Base-by-base conservation (phyloP, 2,797 vertebrate genomes). In the Xenentodon cancila region DNA sequence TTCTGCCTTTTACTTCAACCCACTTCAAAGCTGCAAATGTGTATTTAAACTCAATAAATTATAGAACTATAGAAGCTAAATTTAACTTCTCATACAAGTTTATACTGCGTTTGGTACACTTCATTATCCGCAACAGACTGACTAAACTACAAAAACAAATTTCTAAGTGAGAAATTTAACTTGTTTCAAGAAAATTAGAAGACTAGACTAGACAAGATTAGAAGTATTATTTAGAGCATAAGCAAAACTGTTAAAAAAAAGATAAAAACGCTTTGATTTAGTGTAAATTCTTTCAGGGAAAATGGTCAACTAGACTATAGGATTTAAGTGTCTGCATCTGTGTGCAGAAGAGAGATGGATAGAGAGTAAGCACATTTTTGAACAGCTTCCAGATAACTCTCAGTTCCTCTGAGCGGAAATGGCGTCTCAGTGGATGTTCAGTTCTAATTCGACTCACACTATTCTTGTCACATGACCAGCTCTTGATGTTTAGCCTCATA, bases 331-430 rank as follows among this genome's bases (percentile, higher is more conserved):
- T 58, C 59, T 68, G 40, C 61, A 56, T 71, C 59, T 70, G 64
- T 71, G 46, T 58, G 53, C 61, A 53, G 30, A 19, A 57, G 46
- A 54, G 7, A 56, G 50, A 48, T 22, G 37, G 53, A 48, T 50
- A 15, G 9, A 25, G 32, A 53, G 50, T 67, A 55, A 67, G 50
- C 62, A 73, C 75, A 85, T 85, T 75, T 76, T 82, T 92, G 82
- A 84, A 50, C 57, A 30, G 59, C 59, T 67, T 84, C 88, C 88
- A 90, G 62, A 66, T 47, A 82, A 44, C 70, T 75, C 68, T 79
- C 45, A 71, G 78, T 83, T 90, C 83, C 76, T 75, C 82, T 37
- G 63, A 82, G 80, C 68, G 77, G 88, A 88, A 90, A 86, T 84
- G 42, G 85, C 78, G 63, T 89, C 87, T 86, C 89, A 44, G 83